These are phyloP conservation scores for Andricus quercusramuli DNA, from an alignment of 2,888 invertebrate species.

Conservation along the genomic window DNA sequence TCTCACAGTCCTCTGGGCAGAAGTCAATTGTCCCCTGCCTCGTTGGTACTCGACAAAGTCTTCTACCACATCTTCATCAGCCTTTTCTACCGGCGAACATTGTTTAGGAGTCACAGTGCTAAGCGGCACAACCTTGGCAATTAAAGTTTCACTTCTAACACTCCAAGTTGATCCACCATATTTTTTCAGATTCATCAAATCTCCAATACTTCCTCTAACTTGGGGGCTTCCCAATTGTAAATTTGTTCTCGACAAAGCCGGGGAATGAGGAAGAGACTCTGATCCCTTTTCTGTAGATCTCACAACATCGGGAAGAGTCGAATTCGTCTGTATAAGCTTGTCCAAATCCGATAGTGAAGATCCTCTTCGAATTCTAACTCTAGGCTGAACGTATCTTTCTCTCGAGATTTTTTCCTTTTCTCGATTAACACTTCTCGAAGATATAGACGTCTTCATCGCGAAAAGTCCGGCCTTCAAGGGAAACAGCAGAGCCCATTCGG, in stretches of 20 bases:
- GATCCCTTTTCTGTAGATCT: slow-evolving; percentile 78
- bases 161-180: slow-evolving; percentile 87
- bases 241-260: slow-evolving; percentile 79
- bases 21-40: slow-evolving; percentile 82
- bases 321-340: slow-evolving; percentile 78
- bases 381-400: slow-evolving; percentile 57
- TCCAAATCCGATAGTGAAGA: slow-evolving; percentile 88
- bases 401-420: slow-evolving; percentile 63
- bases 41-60: slow-evolving; percentile 53
- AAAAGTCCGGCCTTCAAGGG: slow-evolving; percentile 81
- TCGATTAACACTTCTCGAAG: slow-evolving; percentile 68
- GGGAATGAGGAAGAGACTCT: slow-evolving; percentile 80
- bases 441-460: slow-evolving; percentile 80
- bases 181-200: slow-evolving; percentile 88
- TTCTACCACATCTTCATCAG: slow-evolving; percentile 51
- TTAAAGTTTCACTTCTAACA: slow-evolving; percentile 85
- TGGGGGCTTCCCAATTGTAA: slow-evolving; percentile 69
- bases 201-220: slow-evolving; percentile 85
- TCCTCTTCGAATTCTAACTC: slow-evolving; percentile 83
- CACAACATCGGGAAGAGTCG: slow-evolving; percentile 78
- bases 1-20: slow-evolving; percentile 85
- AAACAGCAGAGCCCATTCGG: slow-evolving; percentile 82
- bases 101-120: slow-evolving; percentile 85
- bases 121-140: slow-evolving; percentile 86
- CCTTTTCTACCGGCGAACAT: slow-evolving; percentile 77